Conservation (phyloP, 2,113 vertebrate species). For the Uria aalge region DNA sequence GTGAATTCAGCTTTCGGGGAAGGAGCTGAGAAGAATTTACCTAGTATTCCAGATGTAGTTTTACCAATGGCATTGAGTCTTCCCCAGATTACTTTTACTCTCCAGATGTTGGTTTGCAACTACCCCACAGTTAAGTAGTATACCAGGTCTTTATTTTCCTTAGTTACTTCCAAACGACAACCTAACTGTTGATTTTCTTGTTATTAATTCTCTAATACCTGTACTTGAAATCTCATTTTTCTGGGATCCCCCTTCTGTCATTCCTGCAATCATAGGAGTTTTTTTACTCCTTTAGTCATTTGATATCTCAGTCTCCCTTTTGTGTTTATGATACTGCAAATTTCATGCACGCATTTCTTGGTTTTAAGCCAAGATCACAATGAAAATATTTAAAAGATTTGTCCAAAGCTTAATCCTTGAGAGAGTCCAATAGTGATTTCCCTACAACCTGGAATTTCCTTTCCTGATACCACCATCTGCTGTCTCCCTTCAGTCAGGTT, state of each 20-base stretch:
- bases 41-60: not conserved
- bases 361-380: not conserved
- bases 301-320: not conserved
- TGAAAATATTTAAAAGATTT: not conserved
- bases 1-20: not conserved
- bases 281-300: not conserved
- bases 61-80: not conserved
- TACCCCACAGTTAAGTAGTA: not conserved
- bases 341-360: not conserved
- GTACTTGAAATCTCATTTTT: not conserved
- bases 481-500: not conserved
- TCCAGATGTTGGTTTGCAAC: not conserved
- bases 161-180: not conserved
- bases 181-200: not conserved
- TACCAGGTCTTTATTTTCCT: not conserved
- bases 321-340: not conserved
- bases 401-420: not conserved
- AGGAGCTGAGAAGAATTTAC: not conserved
- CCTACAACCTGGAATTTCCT: not conserved
- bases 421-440: not conserved
- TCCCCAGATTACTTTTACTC: not conserved
- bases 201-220: not conserved
- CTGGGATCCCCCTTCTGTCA: not conserved
- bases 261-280: not conserved
- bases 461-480: not conserved